Base-by-base conservation (phyloP, 2,797 vertebrate species). In the Halcyon leucocephala region DNA sequence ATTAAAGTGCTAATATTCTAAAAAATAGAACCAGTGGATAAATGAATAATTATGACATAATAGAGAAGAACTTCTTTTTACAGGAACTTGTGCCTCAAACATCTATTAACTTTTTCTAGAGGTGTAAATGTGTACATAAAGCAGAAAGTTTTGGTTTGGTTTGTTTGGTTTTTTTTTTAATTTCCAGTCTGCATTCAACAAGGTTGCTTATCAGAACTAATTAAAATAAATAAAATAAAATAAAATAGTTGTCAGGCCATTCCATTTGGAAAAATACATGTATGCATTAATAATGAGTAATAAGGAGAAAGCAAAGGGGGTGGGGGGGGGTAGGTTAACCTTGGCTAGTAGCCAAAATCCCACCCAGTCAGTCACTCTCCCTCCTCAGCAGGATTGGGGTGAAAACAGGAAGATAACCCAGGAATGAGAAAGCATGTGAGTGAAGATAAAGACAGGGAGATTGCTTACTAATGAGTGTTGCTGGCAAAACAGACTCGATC, bases 151-250 rank as follows among this genome's bases (percentile, higher is more conserved):
- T 48, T 48, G 46, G 9, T n/a, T 55, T 20, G 28, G 14, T 4
- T 4, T 3, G 2, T 2, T 4, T 4, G 3, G 2, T 2, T 33
- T 41, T 57, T 70, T 48, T 33, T 21, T 0, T 6, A 33, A 44
- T 44, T 65, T 83, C 19, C 25, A 72, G 12, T 26, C 14, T 46
- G 66, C 24, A 60, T 33, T 72, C 48, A 54, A 60, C 21, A 60
- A 66, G 12, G 7, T 31, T 7, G 2, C 25, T 72, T 79, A 48
- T 28, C 25, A 73, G 21, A 84, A 54, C 26, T 48, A n/a, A 20
- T 46, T 42, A 42, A 42, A 42, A 42, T 17, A 42, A 42, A 42
- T 42, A 42, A 42, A 42, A 42, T 17, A 42, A 28, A 61, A 2
- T 8, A 15, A 14, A 25, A 26, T 14, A 73, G 49, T 44, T 60